These are phyloP conservation scores for Tenodera sinensis DNA, from an alignment of 2,888 invertebrate genomes.

Conservation along the genomic window DNA sequence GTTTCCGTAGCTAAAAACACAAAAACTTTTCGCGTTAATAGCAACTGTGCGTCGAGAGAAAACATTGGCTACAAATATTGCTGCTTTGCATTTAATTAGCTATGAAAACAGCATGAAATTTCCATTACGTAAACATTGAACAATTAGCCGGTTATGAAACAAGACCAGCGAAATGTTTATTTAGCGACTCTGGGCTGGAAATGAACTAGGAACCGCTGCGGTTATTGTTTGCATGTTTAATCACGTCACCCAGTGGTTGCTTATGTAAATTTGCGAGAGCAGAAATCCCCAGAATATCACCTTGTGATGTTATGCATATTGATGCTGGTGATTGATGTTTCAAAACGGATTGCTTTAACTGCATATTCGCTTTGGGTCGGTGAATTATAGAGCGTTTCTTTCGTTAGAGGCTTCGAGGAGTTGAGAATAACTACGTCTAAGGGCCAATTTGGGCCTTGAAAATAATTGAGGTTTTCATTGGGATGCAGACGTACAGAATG, in stretches of 20 bases:
- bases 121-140: neutral
- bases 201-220: neutral
- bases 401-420: neutral
- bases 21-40: neutral
- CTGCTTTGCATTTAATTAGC: neutral
- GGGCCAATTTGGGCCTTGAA: neutral
- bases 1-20: neutral
- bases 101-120: neutral
- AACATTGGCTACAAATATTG: neutral
- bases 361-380: neutral
- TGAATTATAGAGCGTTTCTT: neutral
- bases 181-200: neutral
- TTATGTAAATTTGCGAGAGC: neutral
- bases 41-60: neutral
- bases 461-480: neutral
- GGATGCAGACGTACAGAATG: too few relatives aligned
- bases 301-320: neutral
- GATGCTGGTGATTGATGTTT: neutral
- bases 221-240: neutral
- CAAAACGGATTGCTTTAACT: neutral
- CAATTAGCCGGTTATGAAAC: neutral
- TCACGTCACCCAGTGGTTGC: neutral
- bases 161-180: neutral
- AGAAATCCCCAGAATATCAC: neutral
- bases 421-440: neutral